Percentiles rank a stretch among this genome's conserved stretches.
These are phyloP conservation scores for Eolophus roseicapilla DNA, from an alignment of 2,113 vertebrate species.

Conservation along the genomic window DNA sequence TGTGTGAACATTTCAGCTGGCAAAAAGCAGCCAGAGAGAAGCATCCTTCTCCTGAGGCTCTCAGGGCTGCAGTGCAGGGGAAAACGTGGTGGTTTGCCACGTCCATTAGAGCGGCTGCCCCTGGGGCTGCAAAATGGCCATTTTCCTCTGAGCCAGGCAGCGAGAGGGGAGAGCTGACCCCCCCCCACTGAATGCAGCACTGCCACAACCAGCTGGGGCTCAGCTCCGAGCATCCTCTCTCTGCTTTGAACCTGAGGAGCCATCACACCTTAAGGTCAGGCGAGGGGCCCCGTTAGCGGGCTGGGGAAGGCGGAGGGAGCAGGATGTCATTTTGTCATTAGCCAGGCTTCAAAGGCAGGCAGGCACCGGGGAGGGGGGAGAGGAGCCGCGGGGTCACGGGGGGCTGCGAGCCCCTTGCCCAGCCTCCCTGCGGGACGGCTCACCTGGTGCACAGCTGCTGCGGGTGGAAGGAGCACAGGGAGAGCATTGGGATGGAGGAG, in stretches of 20 bases:
- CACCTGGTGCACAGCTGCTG: slow-evolving; percentile 56
- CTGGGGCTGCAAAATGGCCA: neutral
- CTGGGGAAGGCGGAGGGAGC: slow-evolving; percentile 4
- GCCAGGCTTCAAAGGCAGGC: slow-evolving; percentile 49
- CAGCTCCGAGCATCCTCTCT: slow-evolving; percentile 4
- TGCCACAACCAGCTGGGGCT: neutral
- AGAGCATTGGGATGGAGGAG: neutral
- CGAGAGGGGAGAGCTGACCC: fast-evolving
- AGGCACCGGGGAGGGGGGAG: neutral
- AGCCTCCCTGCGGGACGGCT: neutral
- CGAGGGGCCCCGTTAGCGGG: neutral
- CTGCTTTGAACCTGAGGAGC: slow-evolving; percentile 48
- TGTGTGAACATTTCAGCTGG: neutral
- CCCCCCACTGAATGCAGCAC: neutral
- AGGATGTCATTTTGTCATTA: slow-evolving; percentile 66
- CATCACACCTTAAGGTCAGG: slow-evolving; percentile 59
- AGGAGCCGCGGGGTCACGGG: neutral
- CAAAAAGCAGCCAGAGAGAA: neutral
- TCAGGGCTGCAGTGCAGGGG: neutral
- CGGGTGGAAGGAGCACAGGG: neutral
- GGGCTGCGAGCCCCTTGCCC: neutral
- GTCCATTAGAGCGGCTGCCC: neutral
- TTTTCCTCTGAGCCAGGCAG: neutral
- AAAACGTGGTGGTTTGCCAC: neutral
- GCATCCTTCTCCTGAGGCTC: neutral